These are phyloP conservation scores for Philotrypesis tridentata DNA, from an alignment of 1,140 invertebrate species.

Conservation along the genomic window DNA sequence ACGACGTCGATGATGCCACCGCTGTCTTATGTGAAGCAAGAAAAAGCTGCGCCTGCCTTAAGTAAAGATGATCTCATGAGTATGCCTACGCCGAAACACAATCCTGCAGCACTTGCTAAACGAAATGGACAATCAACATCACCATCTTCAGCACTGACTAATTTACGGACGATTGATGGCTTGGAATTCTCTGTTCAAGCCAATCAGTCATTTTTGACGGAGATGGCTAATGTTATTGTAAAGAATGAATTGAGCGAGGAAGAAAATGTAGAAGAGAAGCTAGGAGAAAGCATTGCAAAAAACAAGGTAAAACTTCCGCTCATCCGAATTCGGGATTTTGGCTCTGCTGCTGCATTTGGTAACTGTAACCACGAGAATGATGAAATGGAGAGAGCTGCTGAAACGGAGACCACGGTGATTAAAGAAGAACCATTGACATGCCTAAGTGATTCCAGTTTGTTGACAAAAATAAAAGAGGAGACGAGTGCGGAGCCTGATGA, in stretches of 20 bases:
- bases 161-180: slow-evolving; percentile 23
- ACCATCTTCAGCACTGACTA: background rate
- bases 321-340: too few species aligned
- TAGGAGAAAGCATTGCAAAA: background rate
- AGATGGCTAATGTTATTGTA: background rate
- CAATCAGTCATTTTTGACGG: background rate
- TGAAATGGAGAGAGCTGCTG: background rate
- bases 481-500: too few species aligned
- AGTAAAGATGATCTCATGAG: slow-evolving; percentile 16
- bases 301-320: too few species aligned
- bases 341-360: too few species aligned
- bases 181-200: slow-evolving; percentile 16
- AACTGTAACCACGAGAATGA: background rate
- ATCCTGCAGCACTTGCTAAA: background rate
- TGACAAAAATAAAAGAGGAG: background rate
- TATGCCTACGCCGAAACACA: slow-evolving; percentile 33
- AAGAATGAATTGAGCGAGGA: background rate
- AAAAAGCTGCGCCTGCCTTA: background rate
- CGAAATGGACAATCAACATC: background rate
- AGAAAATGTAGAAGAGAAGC: background rate
- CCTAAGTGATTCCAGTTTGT: background rate
- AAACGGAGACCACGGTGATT: background rate
- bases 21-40: background rate
- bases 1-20: background rate
- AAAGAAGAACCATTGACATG: too few species aligned